Conservation (phyloP, 1,140 invertebrate genomes). For the Trichogramma pretiosum region DNA sequence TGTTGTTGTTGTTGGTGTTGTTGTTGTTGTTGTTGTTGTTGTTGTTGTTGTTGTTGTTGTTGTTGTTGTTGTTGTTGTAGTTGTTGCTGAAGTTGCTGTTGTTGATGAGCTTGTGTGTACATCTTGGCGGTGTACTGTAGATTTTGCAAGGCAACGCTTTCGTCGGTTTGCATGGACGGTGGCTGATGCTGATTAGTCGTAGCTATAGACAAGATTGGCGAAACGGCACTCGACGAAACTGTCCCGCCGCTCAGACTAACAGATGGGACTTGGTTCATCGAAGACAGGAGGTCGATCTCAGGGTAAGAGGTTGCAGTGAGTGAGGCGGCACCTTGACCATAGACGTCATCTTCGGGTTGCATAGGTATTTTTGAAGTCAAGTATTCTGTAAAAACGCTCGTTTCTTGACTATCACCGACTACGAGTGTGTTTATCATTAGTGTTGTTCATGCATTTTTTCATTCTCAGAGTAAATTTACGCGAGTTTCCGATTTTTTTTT, state of each 20-base stretch:
- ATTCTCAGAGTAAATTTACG: too few species aligned
- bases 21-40: too few species aligned
- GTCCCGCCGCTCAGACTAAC: slow-evolving; percentile 11
- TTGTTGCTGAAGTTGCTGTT: too few species aligned
- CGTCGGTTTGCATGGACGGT: slow-evolving; percentile 19
- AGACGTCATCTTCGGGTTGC: slow-evolving; percentile 55
- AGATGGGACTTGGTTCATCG: slow-evolving; percentile 30
- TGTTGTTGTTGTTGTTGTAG: too few species aligned
- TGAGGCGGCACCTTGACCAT: slow-evolving; percentile 32
- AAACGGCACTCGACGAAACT: slow-evolving; percentile 1
- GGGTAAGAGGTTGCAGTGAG: slow-evolving; percentile 39
- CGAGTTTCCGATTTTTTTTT: too few species aligned
- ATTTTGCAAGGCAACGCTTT: slow-evolving; percentile 28
- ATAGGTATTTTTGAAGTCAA: slow-evolving; percentile 52
- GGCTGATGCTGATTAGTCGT: slow-evolving; percentile 19
- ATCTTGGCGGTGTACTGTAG: slow-evolving; percentile 43
- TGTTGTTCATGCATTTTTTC: too few species aligned
- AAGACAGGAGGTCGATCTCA: slow-evolving; percentile 41
- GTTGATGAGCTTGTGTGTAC: slow-evolving; percentile 32
- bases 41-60: slow-evolving; percentile 15
- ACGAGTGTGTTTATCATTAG: too few species aligned
- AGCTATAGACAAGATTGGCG: background rate
- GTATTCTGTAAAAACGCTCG: slow-evolving; percentile 44
- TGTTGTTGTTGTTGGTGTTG: too few species aligned
- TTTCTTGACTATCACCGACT: too few species aligned